A percentile compares a stretch with the other conserved stretches of the same genome.
phyloP scores from a whole-genome alignment of 2,888 invertebrate species.

The Quadriops clusia region DNA sequence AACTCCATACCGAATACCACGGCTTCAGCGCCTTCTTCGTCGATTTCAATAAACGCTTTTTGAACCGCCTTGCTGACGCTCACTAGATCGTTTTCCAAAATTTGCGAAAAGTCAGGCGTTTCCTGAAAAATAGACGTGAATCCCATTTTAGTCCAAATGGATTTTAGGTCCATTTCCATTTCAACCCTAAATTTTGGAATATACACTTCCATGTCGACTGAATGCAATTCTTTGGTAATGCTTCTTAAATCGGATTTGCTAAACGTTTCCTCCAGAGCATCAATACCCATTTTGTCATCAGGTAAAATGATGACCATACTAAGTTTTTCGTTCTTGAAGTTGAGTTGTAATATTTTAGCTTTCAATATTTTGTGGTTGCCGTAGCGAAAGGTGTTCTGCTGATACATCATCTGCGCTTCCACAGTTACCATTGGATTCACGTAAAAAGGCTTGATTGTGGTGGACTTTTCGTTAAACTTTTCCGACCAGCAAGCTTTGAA shows the following conservation, averaged over 20 bases:
- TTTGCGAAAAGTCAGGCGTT: constrained; percentile 52
- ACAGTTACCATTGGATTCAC: constrained; percentile 41
- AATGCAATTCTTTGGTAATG: constrained; percentile 37
- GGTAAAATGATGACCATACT: constrained; percentile 70
- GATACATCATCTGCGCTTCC: constrained; percentile 61
- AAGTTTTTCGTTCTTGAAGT: constrained; percentile 54
- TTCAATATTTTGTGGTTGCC: constrained; percentile 40
- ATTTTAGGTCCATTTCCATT: constrained; percentile 56
- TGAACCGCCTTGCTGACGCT: constrained; percentile 17
- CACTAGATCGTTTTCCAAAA: constrained; percentile 44
- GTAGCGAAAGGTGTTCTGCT: constrained; percentile 41
- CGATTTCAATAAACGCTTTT: constrained; percentile 13
- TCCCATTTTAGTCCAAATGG: too few relatives aligned
- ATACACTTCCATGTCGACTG: too few relatives aligned
- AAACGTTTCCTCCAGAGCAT: constrained; percentile 48
- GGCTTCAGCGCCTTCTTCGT: constrained; percentile 14
- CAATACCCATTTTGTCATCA: constrained; percentile 51
- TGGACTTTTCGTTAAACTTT: constrained; percentile 49
- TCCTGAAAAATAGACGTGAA: constrained; percentile 51
- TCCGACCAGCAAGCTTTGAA: constrained; percentile 69
- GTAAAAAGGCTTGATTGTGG: constrained; percentile 52
- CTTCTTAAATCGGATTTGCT: constrained; percentile 42
- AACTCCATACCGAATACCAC: constrained; percentile 9
- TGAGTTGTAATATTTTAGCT: constrained; percentile 55
- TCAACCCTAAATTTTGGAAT: constrained; percentile 76